A percentile compares a stretch with the other conserved stretches of the same genome.
phyloP scores from a whole-genome alignment of 2,113 vertebrate genomes.

The Eurypyga helias region DNA sequence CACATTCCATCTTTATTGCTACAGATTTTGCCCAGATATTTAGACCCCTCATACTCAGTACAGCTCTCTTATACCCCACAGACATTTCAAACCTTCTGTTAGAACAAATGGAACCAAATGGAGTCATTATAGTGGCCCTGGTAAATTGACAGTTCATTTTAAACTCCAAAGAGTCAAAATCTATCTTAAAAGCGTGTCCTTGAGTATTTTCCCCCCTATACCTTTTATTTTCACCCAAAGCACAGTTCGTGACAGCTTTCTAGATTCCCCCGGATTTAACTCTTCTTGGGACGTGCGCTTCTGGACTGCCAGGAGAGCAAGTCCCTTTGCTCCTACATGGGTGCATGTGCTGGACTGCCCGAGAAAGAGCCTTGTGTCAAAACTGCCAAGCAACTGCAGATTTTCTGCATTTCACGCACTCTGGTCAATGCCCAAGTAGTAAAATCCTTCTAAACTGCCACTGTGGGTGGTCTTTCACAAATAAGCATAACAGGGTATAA shows the following conservation, averaged over 20 bases:
- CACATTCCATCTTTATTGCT: not conserved
- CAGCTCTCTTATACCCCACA: not conserved
- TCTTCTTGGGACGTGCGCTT: not conserved
- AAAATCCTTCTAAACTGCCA: conserved; percentile 7
- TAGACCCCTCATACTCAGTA: not conserved
- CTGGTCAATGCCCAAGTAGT: not conserved
- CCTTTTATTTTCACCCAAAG: conserved; percentile 2
- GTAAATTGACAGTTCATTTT: not conserved
- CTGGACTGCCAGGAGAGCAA: not conserved
- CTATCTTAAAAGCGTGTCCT: not conserved
- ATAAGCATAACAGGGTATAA: not conserved
- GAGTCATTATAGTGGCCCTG: not conserved
- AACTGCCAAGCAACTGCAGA: conserved; percentile 5
- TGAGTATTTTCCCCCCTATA: not conserved
- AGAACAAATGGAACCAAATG: not conserved
- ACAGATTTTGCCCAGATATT: not conserved
- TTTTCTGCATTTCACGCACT: conserved; percentile 26
- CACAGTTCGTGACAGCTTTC: not conserved
- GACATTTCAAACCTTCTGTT: not conserved
- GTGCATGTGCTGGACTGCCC: not conserved
- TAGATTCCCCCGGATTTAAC: not conserved
- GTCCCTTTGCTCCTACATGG: not conserved
- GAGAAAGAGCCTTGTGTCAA: not conserved
- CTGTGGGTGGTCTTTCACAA: not conserved
- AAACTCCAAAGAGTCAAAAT: not conserved